Evolutionary conservation across 2,113 vertebrate genomes (phyloP), one percentile per base, ranked within the genome.

Genomic region (Fulmarus glacialis): DNA sequence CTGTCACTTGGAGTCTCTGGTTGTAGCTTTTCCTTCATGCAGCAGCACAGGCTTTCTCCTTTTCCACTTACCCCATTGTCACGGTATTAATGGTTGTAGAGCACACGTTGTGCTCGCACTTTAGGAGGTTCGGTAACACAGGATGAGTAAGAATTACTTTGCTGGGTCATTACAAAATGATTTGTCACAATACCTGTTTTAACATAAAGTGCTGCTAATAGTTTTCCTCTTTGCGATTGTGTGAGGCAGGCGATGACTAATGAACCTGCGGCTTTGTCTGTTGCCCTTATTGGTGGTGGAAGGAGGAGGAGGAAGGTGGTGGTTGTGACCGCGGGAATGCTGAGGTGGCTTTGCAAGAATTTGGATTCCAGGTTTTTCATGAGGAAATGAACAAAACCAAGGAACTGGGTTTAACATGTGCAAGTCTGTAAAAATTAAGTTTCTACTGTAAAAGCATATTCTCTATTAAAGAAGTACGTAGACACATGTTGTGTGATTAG

Each of bases 41-140:
- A 78, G 85, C 24, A 66, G 24, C 71, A 55, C 1, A 4, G 23
- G 3, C 55, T 42, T 15, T 13, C 45, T 82, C 14, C 74, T 64
- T 60, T 80, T 27, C 71, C 5, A 1, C 18, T 90, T 75, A 9
- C 1, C 9, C 32, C 5, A 0, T 52, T 66, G 27, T 62, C 24
- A 4, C 3, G 2, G 11, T 63, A 9, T 70, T 50, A 36, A 22
- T 47, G 38, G 17, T 50, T 22, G 3, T 18, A 27, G 50, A 92
- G 59, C 11, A 36, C 26, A 7, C 0, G 0, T 34, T 48, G 47
- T 78, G 23, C 70, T 88, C 0, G 0, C 55, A 26, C 40, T 55
- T 56, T 0, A 24, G 63, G 32, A 83, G 12, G 12, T 52, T 70
- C 47, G 27, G 67, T 71, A 77, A 66, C 32, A 40, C 15, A 18